These are phyloP conservation scores for Lagopus leucura DNA, from an alignment of 2,113 vertebrate species.

Conservation along the genomic window DNA sequence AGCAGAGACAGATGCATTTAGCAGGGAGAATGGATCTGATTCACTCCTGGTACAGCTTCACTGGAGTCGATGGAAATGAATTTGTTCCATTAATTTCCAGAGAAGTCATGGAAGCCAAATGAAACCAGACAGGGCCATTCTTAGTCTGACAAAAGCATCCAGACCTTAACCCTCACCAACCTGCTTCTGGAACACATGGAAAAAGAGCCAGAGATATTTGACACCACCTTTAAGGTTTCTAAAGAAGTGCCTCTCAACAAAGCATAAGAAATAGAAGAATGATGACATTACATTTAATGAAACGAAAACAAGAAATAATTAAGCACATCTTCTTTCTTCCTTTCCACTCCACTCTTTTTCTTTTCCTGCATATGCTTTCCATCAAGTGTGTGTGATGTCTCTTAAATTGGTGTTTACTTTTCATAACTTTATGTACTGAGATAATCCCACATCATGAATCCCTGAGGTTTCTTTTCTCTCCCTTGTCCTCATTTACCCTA, in stretches of 20 bases:
- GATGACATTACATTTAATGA: background rate
- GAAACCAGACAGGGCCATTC: conserved; percentile 43
- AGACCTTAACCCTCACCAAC: conserved; percentile 24
- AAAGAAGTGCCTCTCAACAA: background rate
- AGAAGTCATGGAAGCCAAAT: conserved; percentile 20
- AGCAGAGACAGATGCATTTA: conserved; percentile 4
- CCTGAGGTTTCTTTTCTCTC: background rate
- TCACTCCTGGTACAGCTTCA: background rate
- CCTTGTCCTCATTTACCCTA: background rate
- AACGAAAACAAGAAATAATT: conserved; percentile 10
- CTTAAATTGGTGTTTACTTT: conserved; percentile 30
- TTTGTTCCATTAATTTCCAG: conserved; percentile 39
- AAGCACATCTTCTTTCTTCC: background rate
- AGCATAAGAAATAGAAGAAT: background rate
- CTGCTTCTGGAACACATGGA: background rate
- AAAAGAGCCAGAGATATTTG: background rate
- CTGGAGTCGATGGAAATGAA: background rate
- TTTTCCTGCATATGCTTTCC: background rate
- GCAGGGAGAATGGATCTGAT: conserved; percentile 10
- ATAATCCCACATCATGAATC: background rate
- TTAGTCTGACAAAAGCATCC: conserved; percentile 21
- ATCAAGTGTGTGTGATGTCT: background rate
- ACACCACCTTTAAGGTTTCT: background rate
- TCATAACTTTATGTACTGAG: background rate
- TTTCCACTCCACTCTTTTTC: background rate